Evolutionary conservation across 2,113 vertebrate genomes (phyloP), one percentile per base, ranked within the genome.

Genomic region (Poeciliopsis occidentalis): DNA sequence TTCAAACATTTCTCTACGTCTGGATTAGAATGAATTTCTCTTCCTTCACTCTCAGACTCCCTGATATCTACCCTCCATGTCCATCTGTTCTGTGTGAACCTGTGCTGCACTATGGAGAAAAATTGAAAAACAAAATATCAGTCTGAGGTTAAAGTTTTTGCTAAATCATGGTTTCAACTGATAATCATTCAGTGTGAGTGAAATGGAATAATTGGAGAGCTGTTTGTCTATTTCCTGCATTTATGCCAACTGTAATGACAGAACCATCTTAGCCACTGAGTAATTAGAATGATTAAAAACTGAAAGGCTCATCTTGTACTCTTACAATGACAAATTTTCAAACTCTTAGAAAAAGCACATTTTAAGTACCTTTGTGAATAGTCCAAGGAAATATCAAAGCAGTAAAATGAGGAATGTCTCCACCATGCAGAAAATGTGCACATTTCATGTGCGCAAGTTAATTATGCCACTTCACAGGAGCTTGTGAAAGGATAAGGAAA

Each of bases 401-500:
- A 75, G 95, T 95, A 94, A 97, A 97, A 97, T 97, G 95, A 97
- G 95, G 93, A 97, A 97, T 95, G 95, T 96, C 95, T 96, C 96
- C 96, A 96, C 95, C 95, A 96, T 97, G 97, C 96, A 97, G 96
- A 98, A 98, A 98, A 99, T 98, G 95, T 96, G 96, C 95, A 97
- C 95, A 97, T 97, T 98, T 98, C 97, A 96, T 98, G 96, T 97
- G 96, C 95, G 95, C 97, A 96, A 98, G 98, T 98, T 99, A 99
- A 99, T 99, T 99, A 98, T 96, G 95, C 96, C 96, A 98, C 97
- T 99, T 98, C 97, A 98, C 97, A 98, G 95, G 95, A 95, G 96
- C 96, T 96, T 96, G 96, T 95, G 95, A 97, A 97, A 96, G 98
- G 97, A 98, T 98, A 98, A 98, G 97, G 96, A 94, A 95, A 96